Percentiles rank a stretch among this genome's conserved stretches.
Conservation (phyloP, 2,113 vertebrate species). For the Tychaedon coryphoeus region DNA sequence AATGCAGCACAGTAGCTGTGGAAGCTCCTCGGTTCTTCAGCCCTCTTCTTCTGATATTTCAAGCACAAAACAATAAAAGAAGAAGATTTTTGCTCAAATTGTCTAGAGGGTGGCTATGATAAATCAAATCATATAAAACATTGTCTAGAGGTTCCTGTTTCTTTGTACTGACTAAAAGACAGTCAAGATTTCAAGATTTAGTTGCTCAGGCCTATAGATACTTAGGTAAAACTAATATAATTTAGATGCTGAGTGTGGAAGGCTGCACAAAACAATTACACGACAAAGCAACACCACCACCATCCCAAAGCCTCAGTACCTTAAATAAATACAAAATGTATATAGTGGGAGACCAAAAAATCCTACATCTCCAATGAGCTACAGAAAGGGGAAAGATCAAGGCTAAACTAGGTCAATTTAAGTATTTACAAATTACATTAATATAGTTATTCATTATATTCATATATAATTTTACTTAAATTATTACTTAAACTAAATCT, state of each 20-base stretch:
- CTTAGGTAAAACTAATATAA: neutral
- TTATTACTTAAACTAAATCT: neutral
- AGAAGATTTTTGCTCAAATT: neutral
- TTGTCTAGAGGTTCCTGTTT: neutral
- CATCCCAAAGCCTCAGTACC: neutral
- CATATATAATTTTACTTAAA: neutral
- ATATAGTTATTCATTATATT: neutral
- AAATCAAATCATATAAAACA: neutral
- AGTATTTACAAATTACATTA: neutral
- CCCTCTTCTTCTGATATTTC: neutral
- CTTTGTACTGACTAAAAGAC: neutral
- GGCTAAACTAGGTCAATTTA: neutral
- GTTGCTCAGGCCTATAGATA: neutral
- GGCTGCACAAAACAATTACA: neutral
- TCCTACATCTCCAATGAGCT: neutral
- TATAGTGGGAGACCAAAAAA: neutral
- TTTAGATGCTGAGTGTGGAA: neutral
- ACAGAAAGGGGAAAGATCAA: neutral
- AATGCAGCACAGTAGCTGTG: neutral
- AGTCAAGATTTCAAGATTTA: neutral
- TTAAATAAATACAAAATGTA: neutral
- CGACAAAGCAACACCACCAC: neutral
- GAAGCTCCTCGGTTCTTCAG: neutral
- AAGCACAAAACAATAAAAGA: neutral
- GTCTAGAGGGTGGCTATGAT: neutral